These are phyloP conservation scores for Amphiduros pacificus DNA, from an alignment of 2,888 invertebrate genomes.

Conservation along the genomic window DNA sequence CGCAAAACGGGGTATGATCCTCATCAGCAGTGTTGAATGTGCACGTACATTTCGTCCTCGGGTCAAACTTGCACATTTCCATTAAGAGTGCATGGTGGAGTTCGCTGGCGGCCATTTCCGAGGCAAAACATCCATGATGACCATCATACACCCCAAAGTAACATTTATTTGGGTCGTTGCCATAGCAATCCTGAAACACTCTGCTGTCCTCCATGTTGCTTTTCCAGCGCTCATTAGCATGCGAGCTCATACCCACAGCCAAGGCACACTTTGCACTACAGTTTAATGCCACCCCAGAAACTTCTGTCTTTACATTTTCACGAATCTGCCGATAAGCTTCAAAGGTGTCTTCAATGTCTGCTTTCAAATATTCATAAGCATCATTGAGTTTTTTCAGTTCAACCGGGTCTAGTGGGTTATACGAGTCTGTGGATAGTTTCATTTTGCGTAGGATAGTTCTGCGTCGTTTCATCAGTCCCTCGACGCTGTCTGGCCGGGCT, in stretches of 20 bases:
- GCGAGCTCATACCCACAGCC: slow-evolving; percentile 36
- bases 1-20: slow-evolving; percentile 27
- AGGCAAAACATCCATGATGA: slow-evolving; percentile 52
- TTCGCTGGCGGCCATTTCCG: slow-evolving; percentile 49
- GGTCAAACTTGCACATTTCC: slow-evolving; percentile 54
- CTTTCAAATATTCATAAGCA: slow-evolving; percentile 52
- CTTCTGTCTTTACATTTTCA: slow-evolving; percentile 39
- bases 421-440: slow-evolving; percentile 23
- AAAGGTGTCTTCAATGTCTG: slow-evolving; percentile 47
- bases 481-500: slow-evolving; percentile 36
- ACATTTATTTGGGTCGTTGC: slow-evolving; percentile 48
- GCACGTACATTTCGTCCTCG: slow-evolving; percentile 41
- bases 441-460: slow-evolving; percentile 39
- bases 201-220: slow-evolving; percentile 53
- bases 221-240: slow-evolving; percentile 49
- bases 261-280: slow-evolving; percentile 41
- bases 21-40: slow-evolving; percentile 38
- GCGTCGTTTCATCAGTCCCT: slow-evolving; percentile 40
- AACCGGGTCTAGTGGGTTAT: slow-evolving; percentile 32
- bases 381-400: slow-evolving; percentile 39
- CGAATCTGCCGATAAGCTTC: slow-evolving; percentile 38
- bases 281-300: slow-evolving; percentile 41
- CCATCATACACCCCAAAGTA: slow-evolving; percentile 54
- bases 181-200: slow-evolving; percentile 53
- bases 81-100: slow-evolving; percentile 49